Base-by-base conservation (phyloP, 2,113 vertebrate species). In the Esox niger region DNA sequence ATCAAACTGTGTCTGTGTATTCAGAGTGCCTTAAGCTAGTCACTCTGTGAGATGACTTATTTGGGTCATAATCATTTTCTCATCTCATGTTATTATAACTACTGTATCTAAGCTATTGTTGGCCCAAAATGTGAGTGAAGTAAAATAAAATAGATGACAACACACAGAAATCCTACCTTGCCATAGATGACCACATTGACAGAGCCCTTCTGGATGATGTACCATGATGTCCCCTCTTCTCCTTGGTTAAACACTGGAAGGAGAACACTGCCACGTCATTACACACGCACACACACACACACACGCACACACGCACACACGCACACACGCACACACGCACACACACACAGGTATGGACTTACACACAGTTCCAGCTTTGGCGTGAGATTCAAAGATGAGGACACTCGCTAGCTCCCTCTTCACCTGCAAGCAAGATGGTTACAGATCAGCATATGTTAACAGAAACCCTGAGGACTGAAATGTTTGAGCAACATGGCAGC, bases 151-250 rank as follows among this genome's bases (percentile, higher is more conserved):
- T 43, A 43, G 13, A 59, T 15, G 27, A 67, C 49, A 58, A 38
- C 65, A 67, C 47, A 56, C 27, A 55, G n/a, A 58, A 29, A 31
- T 20, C 68, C 38, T 92, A 95, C 97, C 95, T 99, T 99, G 82
- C 97, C 97, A 70, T 99, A 99, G 89, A 99, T 99, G 76, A 98
- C 97, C 83, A 99, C 97, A 35, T 99, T 99, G 84, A 99, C 96
- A 0, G 97, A 98, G 90, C 97, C 97, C 86, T 97, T 99, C 78
- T 97, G 93, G 84, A 99, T 98, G 90, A 99, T 98, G 89, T 99
- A 99, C 97, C 97, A 99, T 69, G 97, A 99, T 62, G 96, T 99
- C 66, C 97, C 97, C 88, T 99, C 97, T 91, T 99, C 97, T 74
- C 97, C 97, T 86, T 99, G 97, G 92, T 98, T 99, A 90, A 99